Evolutionary conservation across 2,113 vertebrate genomes (phyloP).

Genomic region (Corythaixoides concolor): DNA sequence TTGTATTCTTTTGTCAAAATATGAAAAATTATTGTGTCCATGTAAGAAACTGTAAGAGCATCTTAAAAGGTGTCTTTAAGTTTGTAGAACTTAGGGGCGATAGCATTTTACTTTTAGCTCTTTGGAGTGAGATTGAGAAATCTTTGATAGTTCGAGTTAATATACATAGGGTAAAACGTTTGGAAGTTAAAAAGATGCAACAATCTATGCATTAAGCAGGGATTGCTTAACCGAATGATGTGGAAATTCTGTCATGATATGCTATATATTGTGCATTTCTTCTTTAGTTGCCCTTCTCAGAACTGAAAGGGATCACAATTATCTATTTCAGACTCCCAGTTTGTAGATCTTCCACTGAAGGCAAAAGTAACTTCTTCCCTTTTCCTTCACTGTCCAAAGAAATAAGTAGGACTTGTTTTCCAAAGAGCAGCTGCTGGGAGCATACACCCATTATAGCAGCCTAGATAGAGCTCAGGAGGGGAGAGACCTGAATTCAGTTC

Average conservation of each 20-base stretch:
- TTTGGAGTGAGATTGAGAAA: background rate
- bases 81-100: background rate
- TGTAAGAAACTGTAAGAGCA: background rate
- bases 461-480: background rate
- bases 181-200: background rate
- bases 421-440: background rate
- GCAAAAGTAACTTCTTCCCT: background rate
- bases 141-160: background rate
- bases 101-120: background rate
- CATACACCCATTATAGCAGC: background rate
- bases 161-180: background rate
- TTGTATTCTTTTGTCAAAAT: background rate
- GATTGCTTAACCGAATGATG: background rate
- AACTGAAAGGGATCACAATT: fast-evolving
- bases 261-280: background rate
- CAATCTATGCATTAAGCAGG: background rate
- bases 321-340: background rate
- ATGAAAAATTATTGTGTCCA: background rate
- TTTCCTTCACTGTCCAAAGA: background rate
- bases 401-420: background rate
- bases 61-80: background rate
- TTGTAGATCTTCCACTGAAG: background rate
- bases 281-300: background rate
- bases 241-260: background rate
- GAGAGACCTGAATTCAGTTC: background rate